Conservation (phyloP, 2,797 vertebrate genomes). For the Phoeniculus purpureus region DNA sequence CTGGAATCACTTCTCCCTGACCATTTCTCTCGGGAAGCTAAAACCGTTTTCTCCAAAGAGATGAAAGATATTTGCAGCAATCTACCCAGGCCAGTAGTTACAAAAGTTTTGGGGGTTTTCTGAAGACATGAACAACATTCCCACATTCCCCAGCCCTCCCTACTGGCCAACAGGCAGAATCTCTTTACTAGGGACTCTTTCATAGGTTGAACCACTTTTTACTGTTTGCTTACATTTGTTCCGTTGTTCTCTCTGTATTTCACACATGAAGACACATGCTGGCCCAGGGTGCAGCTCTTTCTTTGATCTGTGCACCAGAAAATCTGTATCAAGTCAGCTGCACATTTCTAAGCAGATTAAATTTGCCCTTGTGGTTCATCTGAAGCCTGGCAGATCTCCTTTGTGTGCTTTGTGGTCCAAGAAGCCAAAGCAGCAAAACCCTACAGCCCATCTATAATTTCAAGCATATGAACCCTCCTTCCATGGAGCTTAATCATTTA, state of each 20-base stretch:
- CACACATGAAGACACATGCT: background rate
- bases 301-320: slow-evolving; percentile 64
- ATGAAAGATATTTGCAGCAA: background rate
- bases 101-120: background rate
- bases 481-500: background rate
- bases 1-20: background rate
- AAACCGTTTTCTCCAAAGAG: background rate
- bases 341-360: slow-evolving; percentile 63
- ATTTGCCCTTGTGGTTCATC: slow-evolving; percentile 44
- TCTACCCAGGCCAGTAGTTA: background rate
- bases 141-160: background rate
- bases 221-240: background rate
- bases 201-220: background rate
- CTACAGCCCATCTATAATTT: background rate
- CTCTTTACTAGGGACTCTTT: background rate
- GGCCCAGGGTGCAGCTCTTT: rapidly evolving
- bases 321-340: slow-evolving; percentile 53
- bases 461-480: background rate
- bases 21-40: background rate
- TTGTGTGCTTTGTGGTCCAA: background rate
- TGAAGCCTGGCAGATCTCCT: slow-evolving; percentile 27
- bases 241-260: background rate
- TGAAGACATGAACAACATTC: background rate
- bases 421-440: background rate
- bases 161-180: background rate